Evolutionary conservation across 2,797 vertebrate species (phyloP).

Genomic region (Sebastes oblongus): DNA sequence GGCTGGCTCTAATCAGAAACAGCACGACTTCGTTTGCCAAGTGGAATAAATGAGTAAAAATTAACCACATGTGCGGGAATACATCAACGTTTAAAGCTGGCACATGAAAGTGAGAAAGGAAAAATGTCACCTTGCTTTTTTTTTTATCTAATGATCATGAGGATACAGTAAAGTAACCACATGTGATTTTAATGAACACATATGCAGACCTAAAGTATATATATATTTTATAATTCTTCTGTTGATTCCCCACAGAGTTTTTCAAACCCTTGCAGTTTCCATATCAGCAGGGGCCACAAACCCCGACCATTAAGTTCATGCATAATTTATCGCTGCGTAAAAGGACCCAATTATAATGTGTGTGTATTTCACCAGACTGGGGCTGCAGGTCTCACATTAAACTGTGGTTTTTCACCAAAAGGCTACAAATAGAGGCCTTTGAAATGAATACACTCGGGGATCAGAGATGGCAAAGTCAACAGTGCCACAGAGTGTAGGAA

Average conservation of each 20-base stretch:
- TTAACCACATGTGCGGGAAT: background rate
- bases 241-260: conserved; percentile 38
- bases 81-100: background rate
- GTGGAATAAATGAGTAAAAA: background rate
- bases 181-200: conserved; percentile 17
- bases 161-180: background rate
- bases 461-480: conserved; percentile 71
- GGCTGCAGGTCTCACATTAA: conserved; percentile 69
- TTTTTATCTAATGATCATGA: background rate
- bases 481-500: conserved; percentile 71
- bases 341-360: conserved; percentile 71
- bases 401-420: conserved; percentile 66
- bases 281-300: conserved; percentile 66
- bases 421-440: conserved; percentile 62
- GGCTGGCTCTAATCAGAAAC: conserved; percentile 5
- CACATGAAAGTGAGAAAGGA: background rate
- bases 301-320: conserved; percentile 61
- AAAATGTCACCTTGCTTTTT: conserved; percentile 13
- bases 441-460: conserved; percentile 74
- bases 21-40: background rate
- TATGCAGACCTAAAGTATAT: background rate
- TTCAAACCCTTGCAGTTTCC: conserved; percentile 49
- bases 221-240: background rate
- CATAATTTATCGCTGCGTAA: conserved; percentile 72
- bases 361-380: conserved; percentile 47